phyloP scores from a whole-genome alignment of 2,888 invertebrate genomes.

The Drosophila melanosoma region DNA sequence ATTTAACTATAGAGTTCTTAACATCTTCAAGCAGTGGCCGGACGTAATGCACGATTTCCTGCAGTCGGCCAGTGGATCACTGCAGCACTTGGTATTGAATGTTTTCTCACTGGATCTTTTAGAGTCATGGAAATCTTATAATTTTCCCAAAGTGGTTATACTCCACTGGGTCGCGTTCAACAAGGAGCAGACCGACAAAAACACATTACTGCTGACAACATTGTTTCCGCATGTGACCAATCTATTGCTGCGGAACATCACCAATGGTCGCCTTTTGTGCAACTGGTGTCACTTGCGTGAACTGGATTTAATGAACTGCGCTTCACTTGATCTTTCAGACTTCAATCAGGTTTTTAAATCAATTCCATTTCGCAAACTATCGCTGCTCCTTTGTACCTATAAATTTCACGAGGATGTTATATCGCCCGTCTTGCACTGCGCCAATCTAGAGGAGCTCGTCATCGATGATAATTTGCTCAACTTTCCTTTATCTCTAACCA shows the following conservation, averaged over 20 bases:
- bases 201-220: constrained; percentile 32
- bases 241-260: constrained; percentile 31
- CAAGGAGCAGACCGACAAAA: constrained; percentile 30
- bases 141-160: constrained; percentile 48
- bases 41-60: constrained; percentile 45
- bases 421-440: constrained; percentile 23
- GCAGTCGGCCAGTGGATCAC: constrained; percentile 23
- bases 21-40: constrained; percentile 10
- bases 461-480: constrained; percentile 56
- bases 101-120: background rate
- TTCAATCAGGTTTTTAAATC: constrained; percentile 30
- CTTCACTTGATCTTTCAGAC: constrained; percentile 14
- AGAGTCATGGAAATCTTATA: constrained; percentile 18
- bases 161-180: constrained; percentile 19
- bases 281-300: constrained; percentile 42
- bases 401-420: no score
- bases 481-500: constrained; percentile 17
- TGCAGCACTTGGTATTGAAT: constrained; percentile 37
- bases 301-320: constrained; percentile 47
- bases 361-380: constrained; percentile 51
- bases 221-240: constrained; percentile 56
- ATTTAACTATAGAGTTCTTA: constrained; percentile 4
- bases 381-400: constrained; percentile 34
- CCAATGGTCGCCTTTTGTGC: constrained; percentile 50
- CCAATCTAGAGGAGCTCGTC: constrained; percentile 52